Conservation (phyloP, 2,113 vertebrate species). For the Octodon degus region DNA sequence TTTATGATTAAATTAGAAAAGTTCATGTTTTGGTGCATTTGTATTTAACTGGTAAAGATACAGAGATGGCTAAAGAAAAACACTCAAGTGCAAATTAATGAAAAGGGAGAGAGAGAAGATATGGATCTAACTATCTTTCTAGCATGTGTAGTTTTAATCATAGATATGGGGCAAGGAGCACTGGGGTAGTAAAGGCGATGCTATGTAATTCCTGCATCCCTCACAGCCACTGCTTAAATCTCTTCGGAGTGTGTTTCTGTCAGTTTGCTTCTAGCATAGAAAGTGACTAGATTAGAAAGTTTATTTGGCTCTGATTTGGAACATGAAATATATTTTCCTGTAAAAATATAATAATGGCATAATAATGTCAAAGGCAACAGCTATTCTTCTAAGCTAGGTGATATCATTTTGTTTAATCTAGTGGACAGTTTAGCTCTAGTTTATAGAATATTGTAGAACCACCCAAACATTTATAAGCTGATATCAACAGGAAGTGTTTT, state of each 20-base stretch:
- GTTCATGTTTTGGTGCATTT: background rate
- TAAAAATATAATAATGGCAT: background rate
- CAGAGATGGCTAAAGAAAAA: background rate
- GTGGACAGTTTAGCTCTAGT: background rate
- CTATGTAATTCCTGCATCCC: conserved; percentile 17
- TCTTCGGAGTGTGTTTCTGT: background rate
- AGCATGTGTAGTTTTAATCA: conserved; percentile 48
- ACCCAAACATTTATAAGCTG: background rate
- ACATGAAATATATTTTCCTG: background rate
- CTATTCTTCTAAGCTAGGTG: background rate
- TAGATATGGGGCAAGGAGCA: background rate
- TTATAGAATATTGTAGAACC: background rate
- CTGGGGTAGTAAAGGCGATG: background rate
- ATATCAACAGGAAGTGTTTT: background rate
- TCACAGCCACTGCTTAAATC: background rate
- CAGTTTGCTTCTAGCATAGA: background rate
- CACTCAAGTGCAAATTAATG: background rate
- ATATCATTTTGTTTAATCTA: background rate
- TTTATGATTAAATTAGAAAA: conserved; percentile 60
- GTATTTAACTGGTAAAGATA: background rate
- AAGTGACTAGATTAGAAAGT: background rate
- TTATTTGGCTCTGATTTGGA: conserved; percentile 36
- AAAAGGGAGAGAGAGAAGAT: background rate
- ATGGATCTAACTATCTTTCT: background rate
- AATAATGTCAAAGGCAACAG: background rate